Evolutionary conservation across 2,888 invertebrate genomes (phyloP).

Genomic region (Drosophila barbarae): DNA sequence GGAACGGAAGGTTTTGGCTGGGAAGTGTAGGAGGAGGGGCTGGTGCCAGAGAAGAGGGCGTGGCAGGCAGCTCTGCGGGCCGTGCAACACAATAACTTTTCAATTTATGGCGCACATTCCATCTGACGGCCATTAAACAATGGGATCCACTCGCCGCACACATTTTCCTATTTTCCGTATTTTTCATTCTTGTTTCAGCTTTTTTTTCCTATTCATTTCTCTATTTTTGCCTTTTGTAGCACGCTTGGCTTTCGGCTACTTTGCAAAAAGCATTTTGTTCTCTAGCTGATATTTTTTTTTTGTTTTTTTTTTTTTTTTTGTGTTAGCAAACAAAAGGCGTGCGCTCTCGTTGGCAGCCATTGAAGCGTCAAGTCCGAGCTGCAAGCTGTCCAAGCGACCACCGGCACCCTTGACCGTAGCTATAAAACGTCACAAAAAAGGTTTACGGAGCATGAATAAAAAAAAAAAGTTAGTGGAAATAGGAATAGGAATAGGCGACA

Average conservation of each 20-base stretch:
- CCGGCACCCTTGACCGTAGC: constrained; percentile 71
- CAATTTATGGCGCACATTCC: constrained; percentile 74
- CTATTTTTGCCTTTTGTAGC: constrained; percentile 42
- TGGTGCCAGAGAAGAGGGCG: constrained; percentile 3
- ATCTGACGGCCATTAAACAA: constrained; percentile 74
- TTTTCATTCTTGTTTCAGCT: constrained; percentile 30
- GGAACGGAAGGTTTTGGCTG: background rate
- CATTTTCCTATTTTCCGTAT: constrained; percentile 64
- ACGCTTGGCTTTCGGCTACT: constrained; percentile 66
- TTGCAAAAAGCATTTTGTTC: constrained; percentile 68
- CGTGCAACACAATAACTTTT: constrained; percentile 70
- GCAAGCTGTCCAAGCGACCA: constrained; percentile 57
- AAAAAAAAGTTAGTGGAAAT: constrained; percentile 6
- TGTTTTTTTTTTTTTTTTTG: constrained; percentile 36
- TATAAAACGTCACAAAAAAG: constrained; percentile 57
- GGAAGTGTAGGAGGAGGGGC: background rate
- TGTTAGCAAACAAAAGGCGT: constrained; percentile 66
- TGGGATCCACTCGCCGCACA: constrained; percentile 56
- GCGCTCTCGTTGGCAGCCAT: constrained; percentile 69
- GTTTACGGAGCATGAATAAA: constrained; percentile 13
- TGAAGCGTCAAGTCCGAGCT: constrained; percentile 66
- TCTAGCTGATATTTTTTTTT: constrained; percentile 28
- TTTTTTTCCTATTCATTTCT: constrained; percentile 22
- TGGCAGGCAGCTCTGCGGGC: constrained; percentile 42
- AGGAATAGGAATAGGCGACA: constrained; percentile 36